Evolutionary conservation across 2,113 vertebrate species (phyloP), one percentile per base, ranked within the genome.

Genomic region (Hypocryptadius cinnamomeus): DNA sequence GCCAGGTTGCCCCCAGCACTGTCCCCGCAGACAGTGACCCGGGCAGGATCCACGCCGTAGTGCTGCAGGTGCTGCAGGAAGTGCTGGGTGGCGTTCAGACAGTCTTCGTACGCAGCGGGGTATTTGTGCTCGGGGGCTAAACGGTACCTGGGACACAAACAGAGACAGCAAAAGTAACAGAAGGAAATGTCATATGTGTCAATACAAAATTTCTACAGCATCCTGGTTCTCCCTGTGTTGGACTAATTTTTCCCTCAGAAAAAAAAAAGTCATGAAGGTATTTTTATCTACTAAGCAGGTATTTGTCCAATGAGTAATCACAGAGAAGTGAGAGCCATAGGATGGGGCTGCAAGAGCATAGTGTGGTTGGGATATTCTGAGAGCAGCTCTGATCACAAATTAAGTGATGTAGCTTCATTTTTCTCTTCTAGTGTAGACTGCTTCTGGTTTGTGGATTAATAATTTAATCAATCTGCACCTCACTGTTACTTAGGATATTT

Each of bases 11-110:
- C 98, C 30, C 98, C 98, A 8, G 97, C 91, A 20, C 97, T 98
- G 96, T 99, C 98, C 21, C 98, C 98, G 5, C 98, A 98, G 65
- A 99, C 72, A 47, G 97, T 95, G 21, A 99, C 83, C 2, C 97
- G 96, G 45, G 39, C 53, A 15, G 97, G 91, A 61, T 98, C 98
- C 79, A 98, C 98, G 0, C 98, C 94, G 1, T 98, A 98, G 31
- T 78, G 93, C 60, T 97, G 54, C 2, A 97, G 91, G 10, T 96
- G 96, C 73, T 96, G 97, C 89, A 99, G 94, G 80, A 99, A 98
- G 91, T 98, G 97, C 79, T 88, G 53, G 8, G 97, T 97, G 35
- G 98, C 98, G 3, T 45, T 86, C 5, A 97, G 89, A 18, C 98
- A 98, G 81, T 98, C 98, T 1, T 96, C 97, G 9, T 97, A 56